phyloP scores from a whole-genome alignment of 2,888 invertebrate species.

The Mimas tiliae region DNA sequence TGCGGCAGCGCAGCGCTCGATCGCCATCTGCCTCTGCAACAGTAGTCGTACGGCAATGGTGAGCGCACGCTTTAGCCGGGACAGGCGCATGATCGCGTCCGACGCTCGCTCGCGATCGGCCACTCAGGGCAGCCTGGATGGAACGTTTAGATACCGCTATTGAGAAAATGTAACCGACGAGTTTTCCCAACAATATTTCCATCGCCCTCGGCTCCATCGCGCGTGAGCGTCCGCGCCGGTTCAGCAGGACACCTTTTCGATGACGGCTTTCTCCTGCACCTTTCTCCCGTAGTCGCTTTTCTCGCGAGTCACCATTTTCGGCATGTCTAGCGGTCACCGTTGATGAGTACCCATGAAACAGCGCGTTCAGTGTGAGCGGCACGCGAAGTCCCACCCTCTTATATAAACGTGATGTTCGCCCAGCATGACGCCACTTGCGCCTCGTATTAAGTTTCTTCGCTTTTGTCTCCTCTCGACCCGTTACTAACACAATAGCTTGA shows the following conservation, averaged over 20 bases:
- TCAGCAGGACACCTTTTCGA: constrained; percentile 59
- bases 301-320: constrained; percentile 60
- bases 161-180: constrained; percentile 33
- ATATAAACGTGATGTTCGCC: constrained; percentile 42
- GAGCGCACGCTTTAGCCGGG: constrained; percentile 7
- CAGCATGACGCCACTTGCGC: constrained; percentile 40
- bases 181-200: constrained; percentile 33
- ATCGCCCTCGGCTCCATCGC: constrained; percentile 37
- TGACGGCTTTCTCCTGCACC: constrained; percentile 63
- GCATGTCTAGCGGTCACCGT: constrained; percentile 49
- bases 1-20: constrained; percentile 47
- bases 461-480: constrained; percentile 38
- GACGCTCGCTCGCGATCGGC: constrained; percentile 27
- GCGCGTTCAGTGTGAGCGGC: constrained; percentile 37
- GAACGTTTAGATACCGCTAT: constrained; percentile 34
- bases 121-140: constrained; percentile 24
- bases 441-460: constrained; percentile 37
- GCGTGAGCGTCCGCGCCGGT: constrained; percentile 29
- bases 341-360: constrained; percentile 43
- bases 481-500: constrained; percentile 32
- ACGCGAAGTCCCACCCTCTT: constrained; percentile 37
- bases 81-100: constrained; percentile 16
- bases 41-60: constrained; percentile 8
- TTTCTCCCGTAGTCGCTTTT: constrained; percentile 59
- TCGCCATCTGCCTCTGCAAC: constrained; percentile 72